phyloP scores from a whole-genome alignment of 2,797 vertebrate genomes.

The Galago senegalensis region DNA sequence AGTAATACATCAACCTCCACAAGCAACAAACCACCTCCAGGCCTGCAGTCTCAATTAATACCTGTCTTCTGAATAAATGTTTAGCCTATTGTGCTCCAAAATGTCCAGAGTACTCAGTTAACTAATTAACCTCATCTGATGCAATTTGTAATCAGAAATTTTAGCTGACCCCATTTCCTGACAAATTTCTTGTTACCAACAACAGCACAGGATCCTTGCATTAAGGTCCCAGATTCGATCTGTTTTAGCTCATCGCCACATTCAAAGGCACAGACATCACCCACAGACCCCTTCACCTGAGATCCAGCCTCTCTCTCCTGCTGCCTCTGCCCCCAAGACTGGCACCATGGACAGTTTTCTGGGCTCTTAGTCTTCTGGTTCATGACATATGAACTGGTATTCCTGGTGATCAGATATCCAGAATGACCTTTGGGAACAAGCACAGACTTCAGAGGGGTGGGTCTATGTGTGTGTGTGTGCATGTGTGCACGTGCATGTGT shows the following conservation, averaged over 20 bases:
- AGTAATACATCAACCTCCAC: no score
- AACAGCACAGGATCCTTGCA: background rate
- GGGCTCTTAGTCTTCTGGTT: background rate
- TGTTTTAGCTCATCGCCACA: background rate
- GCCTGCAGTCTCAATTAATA: background rate
- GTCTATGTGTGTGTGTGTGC: no score
- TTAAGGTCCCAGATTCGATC: background rate
- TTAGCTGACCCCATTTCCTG: background rate
- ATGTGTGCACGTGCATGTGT: no score
- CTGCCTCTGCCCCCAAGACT: background rate
- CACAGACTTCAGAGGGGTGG: background rate
- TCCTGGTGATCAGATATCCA: background rate
- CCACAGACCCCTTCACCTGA: background rate
- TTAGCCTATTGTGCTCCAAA: background rate
- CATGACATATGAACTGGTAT: background rate
- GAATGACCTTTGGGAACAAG: conserved; percentile 1
- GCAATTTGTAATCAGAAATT: background rate
- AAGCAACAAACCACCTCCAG: background rate
- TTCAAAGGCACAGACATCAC: background rate
- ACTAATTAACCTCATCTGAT: background rate
- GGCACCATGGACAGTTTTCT: background rate
- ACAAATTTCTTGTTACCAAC: background rate
- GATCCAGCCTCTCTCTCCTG: background rate
- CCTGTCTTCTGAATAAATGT: background rate
- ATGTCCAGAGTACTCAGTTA: background rate